Base-by-base conservation (phyloP, 2,888 invertebrate species). In the Chrysolina haemoptera region DNA sequence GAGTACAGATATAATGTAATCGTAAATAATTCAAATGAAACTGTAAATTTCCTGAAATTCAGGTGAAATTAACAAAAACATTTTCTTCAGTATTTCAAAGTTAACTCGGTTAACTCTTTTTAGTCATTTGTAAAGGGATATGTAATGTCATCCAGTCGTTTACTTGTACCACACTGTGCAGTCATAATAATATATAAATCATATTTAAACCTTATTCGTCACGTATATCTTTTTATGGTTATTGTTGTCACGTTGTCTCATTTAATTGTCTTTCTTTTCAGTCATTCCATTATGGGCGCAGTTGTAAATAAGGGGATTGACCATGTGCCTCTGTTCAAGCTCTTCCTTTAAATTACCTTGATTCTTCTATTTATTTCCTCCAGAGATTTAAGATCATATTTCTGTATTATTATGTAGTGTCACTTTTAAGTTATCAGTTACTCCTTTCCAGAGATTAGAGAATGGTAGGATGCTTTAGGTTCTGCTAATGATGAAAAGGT, bases 171-270 rank as follows among this genome's bases (percentile, higher is more conserved):
- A 27, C n/a, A 5, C 59, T 59, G 59, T n/a, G 22, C 22, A 12
- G 53, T 53, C 53, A 53, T 53, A 53, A 50, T 18, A 10, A 1
- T 4, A 14, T n/a, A 59, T 27, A 59, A 59, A 59, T 59, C 27
- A 59, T 59, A 35, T 59, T n/a, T 27, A 59, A 27, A 27, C 22
- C 27, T 6, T 59, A 27, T 59, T 59, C 59, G 59, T 59, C 59
- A 59, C 59, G 59, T 35, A 59, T 35, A 27, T 27, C 27, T 18
- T 35, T n/a, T 59, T 8, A 59, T 35, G 27, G 35, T 59, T 59
- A 59, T 59, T 59, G 27, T 59, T 35, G 59, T 59, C 22, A 27
- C 35, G n/a, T 14, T 59, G 59, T 59, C 59, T 59, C n/a, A 59
- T 59, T 59, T 59, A 59, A 59, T 59, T 59, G 59, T 35, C 59